phyloP scores from a whole-genome alignment of 2,888 invertebrate genomes.

The Drosophila cognata region DNA sequence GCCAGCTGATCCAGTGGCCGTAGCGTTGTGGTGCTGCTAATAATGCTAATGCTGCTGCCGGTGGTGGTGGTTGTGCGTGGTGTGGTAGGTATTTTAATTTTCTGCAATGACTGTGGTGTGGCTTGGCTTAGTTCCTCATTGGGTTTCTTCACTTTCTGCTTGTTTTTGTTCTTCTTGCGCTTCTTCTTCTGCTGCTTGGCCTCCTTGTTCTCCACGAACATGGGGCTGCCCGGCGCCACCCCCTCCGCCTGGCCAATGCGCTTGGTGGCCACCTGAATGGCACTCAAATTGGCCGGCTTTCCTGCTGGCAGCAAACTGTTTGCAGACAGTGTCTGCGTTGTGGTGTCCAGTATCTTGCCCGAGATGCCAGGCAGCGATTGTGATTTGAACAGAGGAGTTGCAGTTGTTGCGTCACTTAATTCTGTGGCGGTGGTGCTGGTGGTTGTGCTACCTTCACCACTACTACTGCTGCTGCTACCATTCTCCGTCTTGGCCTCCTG shows the following conservation, averaged over 20 bases:
- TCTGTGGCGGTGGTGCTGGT: slow-evolving; percentile 32
- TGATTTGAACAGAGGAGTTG: slow-evolving; percentile 19
- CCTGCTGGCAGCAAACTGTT: slow-evolving; percentile 65
- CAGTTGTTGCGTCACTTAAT: neutral
- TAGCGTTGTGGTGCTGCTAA: slow-evolving; percentile 40
- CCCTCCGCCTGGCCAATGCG: slow-evolving; percentile 68
- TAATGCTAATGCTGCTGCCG: slow-evolving; percentile 26
- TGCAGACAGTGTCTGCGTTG: slow-evolving; percentile 57
- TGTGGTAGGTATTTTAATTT: slow-evolving; percentile 75
- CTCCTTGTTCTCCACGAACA: slow-evolving; percentile 83
- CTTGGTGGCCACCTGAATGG: slow-evolving; percentile 68
- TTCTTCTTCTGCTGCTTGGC: slow-evolving; percentile 82
- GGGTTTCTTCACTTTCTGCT: slow-evolving; percentile 82
- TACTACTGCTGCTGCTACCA: neutral
- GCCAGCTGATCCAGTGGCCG: slow-evolving; percentile 77
- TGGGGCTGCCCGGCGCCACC: slow-evolving; percentile 58
- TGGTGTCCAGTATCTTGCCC: slow-evolving; percentile 64
- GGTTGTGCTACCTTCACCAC: slow-evolving; percentile 19
- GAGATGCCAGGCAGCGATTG: slow-evolving; percentile 51
- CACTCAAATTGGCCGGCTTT: slow-evolving; percentile 64
- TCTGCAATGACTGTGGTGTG: slow-evolving; percentile 62
- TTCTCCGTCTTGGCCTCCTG: slow-evolving; percentile 68
- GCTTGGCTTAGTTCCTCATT: slow-evolving; percentile 63
- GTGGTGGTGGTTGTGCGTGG: slow-evolving; percentile 68
- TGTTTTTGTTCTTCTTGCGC: slow-evolving; percentile 82